Conservation (phyloP, 2,888 invertebrate genomes). For the Heliconius aoede region DNA sequence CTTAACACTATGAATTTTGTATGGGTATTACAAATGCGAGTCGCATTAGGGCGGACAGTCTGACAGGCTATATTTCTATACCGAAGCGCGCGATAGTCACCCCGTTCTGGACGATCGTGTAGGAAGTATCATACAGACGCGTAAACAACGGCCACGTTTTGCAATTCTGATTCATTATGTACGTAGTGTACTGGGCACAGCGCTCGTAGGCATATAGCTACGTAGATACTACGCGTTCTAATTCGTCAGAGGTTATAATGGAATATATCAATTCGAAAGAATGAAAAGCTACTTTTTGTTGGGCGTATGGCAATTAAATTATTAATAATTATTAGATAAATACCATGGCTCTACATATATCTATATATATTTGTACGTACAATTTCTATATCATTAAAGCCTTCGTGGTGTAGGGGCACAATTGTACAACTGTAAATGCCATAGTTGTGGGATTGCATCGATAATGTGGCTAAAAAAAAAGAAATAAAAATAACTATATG, state of each 20-base stretch:
- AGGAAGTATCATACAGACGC: slow-evolving; percentile 53
- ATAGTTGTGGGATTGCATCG: no score
- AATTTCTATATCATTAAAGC: no score
- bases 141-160: slow-evolving; percentile 62
- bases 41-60: slow-evolving; percentile 25
- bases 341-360: no score
- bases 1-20: slow-evolving; percentile 26
- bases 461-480: no score
- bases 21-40: slow-evolving; percentile 24
- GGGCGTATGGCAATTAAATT: background rate
- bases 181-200: slow-evolving; percentile 29
- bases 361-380: no score
- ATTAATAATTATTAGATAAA: no score
- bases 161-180: slow-evolving; percentile 63
- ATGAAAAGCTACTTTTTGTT: background rate
- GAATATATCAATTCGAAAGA: background rate
- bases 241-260: background rate
- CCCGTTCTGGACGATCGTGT: slow-evolving; percentile 51
- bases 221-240: no score
- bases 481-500: background rate
- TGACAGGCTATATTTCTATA: slow-evolving; percentile 38
- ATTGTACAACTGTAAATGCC: no score
- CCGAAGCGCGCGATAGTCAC: slow-evolving; percentile 39
- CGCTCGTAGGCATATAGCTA: no score
- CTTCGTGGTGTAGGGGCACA: no score